These are phyloP conservation scores for Azemiops feae DNA, from an alignment of 2,113 vertebrate species.

Conservation along the genomic window DNA sequence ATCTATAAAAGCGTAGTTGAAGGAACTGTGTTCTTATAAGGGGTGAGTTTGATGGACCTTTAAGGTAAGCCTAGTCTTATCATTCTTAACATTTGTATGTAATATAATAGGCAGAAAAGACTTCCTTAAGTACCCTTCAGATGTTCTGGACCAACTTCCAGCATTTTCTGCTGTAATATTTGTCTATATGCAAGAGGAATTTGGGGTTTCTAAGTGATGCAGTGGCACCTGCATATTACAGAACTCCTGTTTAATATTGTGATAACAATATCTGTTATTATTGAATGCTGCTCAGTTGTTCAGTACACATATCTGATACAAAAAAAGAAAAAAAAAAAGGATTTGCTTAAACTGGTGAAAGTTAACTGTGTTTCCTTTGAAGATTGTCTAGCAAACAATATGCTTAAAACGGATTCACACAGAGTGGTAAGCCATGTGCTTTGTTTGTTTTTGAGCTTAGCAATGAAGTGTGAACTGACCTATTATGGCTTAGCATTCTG, in stretches of 20 bases:
- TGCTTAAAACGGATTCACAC: neutral
- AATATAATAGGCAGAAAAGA: neutral
- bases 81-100: neutral
- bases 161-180: neutral
- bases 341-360: neutral
- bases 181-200: neutral
- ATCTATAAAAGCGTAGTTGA: neutral
- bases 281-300: neutral
- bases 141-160: neutral
- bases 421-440: neutral
- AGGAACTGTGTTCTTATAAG: neutral
- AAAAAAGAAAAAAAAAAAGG: neutral
- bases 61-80: neutral
- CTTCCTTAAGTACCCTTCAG: neutral
- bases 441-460: neutral
- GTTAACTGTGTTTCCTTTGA: neutral
- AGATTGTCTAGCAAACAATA: neutral
- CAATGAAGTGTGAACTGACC: neutral
- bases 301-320: neutral
- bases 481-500: neutral
- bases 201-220: neutral
- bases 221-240: neutral
- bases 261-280: neutral
- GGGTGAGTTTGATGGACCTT: neutral
- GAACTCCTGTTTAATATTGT: neutral